phyloP scores from a whole-genome alignment of 2,888 invertebrate genomes.

The Rhaphigaster nebulosa region DNA sequence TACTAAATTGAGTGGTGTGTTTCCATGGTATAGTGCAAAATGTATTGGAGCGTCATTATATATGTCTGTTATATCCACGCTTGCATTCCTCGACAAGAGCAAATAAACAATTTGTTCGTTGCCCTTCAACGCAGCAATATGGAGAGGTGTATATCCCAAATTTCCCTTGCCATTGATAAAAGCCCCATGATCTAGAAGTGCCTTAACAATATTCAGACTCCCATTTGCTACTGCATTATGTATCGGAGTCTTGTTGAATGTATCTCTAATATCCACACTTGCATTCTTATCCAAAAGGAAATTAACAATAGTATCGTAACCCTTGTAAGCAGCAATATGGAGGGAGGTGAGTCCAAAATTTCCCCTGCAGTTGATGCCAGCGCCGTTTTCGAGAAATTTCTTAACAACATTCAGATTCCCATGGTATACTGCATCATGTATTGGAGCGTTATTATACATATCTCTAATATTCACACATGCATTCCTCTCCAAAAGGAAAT shows the following conservation, averaged over 20 bases:
- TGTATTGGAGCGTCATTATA: not conserved
- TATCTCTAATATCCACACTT: not conserved
- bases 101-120: not conserved
- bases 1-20: not conserved
- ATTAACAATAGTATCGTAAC: constrained; percentile 78
- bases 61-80: not conserved
- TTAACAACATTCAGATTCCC: not conserved
- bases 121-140: not conserved
- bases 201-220: not conserved
- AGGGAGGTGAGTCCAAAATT: constrained; percentile 74
- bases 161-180: not conserved
- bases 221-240: not conserved
- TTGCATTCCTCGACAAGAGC: not conserved
- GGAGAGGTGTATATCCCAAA: not conserved
- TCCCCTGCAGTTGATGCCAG: not conserved
- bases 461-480: no score
- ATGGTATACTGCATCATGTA: no score
- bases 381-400: not conserved
- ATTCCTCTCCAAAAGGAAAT: no score
- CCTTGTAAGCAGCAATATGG: constrained; percentile 93
- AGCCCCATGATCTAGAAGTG: not conserved
- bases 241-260: not conserved
- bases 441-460: no score
- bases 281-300: not conserved
- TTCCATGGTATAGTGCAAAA: not conserved